Conservation (phyloP, 2,113 vertebrate species). For the Gobiocypris rarus region DNA sequence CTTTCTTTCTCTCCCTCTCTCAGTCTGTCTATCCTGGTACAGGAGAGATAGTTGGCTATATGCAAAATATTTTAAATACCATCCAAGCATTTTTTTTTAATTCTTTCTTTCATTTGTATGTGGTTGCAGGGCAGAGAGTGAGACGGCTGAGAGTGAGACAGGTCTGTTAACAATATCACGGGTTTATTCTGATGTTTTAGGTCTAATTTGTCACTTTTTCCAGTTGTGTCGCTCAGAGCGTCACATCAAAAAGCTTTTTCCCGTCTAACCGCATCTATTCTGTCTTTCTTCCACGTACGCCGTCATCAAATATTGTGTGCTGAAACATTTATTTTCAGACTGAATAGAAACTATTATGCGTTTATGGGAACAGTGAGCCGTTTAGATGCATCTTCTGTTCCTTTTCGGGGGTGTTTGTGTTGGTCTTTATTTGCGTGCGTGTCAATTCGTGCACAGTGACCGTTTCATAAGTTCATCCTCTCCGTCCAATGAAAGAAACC, state of each 20-base stretch:
- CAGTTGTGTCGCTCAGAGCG: constrained; percentile 75
- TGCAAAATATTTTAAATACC: constrained; percentile 82
- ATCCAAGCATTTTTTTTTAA: constrained; percentile 62
- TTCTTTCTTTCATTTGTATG: constrained; percentile 53
- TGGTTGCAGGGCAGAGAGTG: constrained; percentile 53
- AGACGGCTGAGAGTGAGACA: constrained; percentile 6
- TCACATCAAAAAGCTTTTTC: constrained; percentile 71
- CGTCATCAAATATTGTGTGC: background rate
- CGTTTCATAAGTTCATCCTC: constrained; percentile 64
- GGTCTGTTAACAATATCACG: constrained; percentile 1
- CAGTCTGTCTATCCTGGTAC: constrained; percentile 62
- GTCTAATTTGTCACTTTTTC: constrained; percentile 81
- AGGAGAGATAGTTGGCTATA: constrained; percentile 69
- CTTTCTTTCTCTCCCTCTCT: constrained; percentile 60
- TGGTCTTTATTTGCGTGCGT: constrained; percentile 40
- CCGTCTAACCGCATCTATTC: constrained; percentile 51
- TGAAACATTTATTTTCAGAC: constrained; percentile 8
- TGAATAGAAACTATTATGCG: background rate
- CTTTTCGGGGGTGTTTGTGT: background rate
- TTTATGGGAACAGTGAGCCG: constrained; percentile 8
- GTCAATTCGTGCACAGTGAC: constrained; percentile 54
- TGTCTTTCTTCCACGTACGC: background rate
- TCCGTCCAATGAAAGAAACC: constrained; percentile 61
- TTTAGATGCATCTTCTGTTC: background rate
- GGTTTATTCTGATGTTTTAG: constrained; percentile 61